A percentile compares a stretch with the other conserved stretches of the same genome.
phyloP scores from a whole-genome alignment of 2,797 vertebrate genomes.

The Hafferia zeledoni region DNA sequence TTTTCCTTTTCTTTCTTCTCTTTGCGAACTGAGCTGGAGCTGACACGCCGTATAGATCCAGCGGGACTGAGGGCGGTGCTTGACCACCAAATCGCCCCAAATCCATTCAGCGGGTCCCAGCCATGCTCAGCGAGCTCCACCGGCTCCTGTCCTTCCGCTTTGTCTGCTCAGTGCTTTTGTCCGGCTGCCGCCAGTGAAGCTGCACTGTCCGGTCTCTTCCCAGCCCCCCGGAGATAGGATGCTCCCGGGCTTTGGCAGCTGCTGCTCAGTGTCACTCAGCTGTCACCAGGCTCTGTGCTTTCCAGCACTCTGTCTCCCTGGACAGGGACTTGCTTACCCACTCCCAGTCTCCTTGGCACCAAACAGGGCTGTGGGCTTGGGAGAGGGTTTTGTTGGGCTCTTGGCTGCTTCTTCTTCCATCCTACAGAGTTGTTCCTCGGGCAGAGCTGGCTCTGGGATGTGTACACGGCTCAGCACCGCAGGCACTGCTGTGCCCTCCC shows the following conservation, averaged over 20 bases:
- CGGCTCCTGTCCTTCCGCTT: neutral
- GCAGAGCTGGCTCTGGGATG: neutral
- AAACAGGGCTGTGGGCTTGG: neutral
- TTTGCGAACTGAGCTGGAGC: neutral
- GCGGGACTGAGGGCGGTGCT: neutral
- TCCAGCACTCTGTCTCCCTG: accelerated
- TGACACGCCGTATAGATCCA: neutral
- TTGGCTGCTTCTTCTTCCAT: neutral
- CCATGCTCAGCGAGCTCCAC: neutral
- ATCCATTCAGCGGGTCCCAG: neutral
- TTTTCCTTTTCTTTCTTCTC: neutral
- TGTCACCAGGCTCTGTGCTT: neutral
- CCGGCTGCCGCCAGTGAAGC: neutral
- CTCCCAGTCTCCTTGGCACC: neutral
- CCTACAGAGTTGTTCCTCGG: accelerated
- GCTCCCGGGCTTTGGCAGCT: neutral
- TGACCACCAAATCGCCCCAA: neutral
- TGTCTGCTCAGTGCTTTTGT: neutral
- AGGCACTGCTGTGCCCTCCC: neutral
- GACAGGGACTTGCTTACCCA: neutral
- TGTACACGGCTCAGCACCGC: accelerated
- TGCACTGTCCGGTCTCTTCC: neutral
- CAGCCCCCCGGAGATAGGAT: neutral
- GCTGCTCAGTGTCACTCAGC: neutral
- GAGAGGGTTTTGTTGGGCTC: neutral